These are phyloP conservation scores for Halcyon leucocephala DNA, from an alignment of 2,797 vertebrate genomes.

Conservation along the genomic window DNA sequence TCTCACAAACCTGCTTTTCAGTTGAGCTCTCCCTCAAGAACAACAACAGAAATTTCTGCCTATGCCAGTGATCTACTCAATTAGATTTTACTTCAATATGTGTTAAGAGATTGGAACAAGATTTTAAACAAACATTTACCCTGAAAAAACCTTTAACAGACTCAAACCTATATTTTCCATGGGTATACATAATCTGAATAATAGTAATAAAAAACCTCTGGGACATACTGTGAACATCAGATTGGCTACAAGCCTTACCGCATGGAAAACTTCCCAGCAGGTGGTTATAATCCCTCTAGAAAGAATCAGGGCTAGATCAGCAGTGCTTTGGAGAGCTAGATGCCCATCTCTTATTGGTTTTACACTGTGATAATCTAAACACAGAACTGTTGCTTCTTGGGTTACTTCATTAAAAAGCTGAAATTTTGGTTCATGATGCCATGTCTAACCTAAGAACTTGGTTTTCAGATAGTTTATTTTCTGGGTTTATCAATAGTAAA, in stretches of 20 bases:
- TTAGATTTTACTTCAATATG: slow-evolving; percentile 57
- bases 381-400: neutral
- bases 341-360: slow-evolving; percentile 46
- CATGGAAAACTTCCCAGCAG: slow-evolving; percentile 25
- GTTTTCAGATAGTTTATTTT: neutral
- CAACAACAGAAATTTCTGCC: slow-evolving; percentile 14
- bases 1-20: neutral
- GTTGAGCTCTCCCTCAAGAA: slow-evolving; percentile 46
- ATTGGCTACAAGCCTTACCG: slow-evolving; percentile 18
- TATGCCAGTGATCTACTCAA: slow-evolving; percentile 23
- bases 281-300: slow-evolving; percentile 22
- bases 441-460: neutral
- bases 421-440: neutral
- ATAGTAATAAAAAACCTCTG: neutral
- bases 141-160: neutral
- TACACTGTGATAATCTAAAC: slow-evolving; percentile 24
- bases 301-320: neutral
- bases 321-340: neutral
- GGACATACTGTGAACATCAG: slow-evolving; percentile 10
- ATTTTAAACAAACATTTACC: slow-evolving; percentile 35
- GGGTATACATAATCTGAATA: slow-evolving; percentile 4
- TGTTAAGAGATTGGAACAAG: slow-evolving; percentile 58
- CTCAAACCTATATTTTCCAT: neutral
- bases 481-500: neutral
- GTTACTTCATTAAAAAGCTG: neutral